Base-by-base conservation (phyloP, 2,888 invertebrate genomes). In the Zootermopsis nevadensis region DNA sequence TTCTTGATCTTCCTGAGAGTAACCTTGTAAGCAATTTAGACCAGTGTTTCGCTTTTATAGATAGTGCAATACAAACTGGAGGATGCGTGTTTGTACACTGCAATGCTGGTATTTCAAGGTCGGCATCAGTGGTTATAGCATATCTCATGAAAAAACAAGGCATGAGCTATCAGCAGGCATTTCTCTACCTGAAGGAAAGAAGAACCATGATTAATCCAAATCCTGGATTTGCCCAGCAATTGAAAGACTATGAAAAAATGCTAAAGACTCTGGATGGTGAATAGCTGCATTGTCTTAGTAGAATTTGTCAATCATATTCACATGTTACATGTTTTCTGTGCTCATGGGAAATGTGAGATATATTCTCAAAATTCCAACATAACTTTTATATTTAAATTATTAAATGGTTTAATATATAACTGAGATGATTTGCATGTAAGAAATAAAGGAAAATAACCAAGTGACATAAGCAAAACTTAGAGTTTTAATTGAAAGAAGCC, bases 51-150 rank as follows among this genome's bases (percentile, higher is more conserved):
- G 88, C 90, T 1, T 95, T 94, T 87, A 94, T 98, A 77, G 90
- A 93, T n/a, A 85, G 89, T 60, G 91, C 91, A 31, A 88, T 92
- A 19, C 86, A 88, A n/a, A 86, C 86, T 4, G 88, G 88, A 35
- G 91, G 92, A 38, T 92, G 92, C 87, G 91, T 97, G 80, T 90
- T 97, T 85, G 93, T 98, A 2, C 98, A 98, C 89, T 98, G 98
- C 88, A 98, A 98, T 89, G 98, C 98, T 0, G 98, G 98, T 0
- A 94, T 98, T 0, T 98, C 98, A 0, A 91, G 98, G 19, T 95
- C 97, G 3, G 92, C 97, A 0, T 92, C 94, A 84, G 91, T 98
- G 33, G 93, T 94, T 0, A 95, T 98, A 81, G 96, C 93, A 12
- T 98, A 95, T 89, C 90, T 98, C 81, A 97, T 98, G 91, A 90